These are phyloP conservation scores for Vulpes ferrilata DNA, from an alignment of 2,113 vertebrate species.

Conservation along the genomic window DNA sequence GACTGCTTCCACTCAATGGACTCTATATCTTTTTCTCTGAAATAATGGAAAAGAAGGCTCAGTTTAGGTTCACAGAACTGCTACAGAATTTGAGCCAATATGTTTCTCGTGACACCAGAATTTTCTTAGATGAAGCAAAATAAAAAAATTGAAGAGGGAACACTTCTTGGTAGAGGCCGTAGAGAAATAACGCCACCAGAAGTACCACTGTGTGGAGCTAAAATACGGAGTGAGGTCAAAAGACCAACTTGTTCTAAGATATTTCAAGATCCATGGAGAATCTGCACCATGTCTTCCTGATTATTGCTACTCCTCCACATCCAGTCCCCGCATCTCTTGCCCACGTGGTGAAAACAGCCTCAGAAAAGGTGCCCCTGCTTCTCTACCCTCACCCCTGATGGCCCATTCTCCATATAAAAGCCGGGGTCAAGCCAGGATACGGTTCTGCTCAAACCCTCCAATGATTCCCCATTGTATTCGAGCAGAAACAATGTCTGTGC, in stretches of 20 bases:
- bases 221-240: slow-evolving; percentile 16
- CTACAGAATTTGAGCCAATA: not conserved
- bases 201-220: not conserved
- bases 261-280: not conserved
- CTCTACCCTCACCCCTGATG: not conserved
- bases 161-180: slow-evolving; percentile 4
- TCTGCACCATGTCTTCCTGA: not conserved
- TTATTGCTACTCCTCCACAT: not conserved
- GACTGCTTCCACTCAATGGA: not conserved
- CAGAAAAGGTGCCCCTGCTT: not conserved
- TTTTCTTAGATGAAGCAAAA: not conserved
- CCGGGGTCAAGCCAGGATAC: not conserved
- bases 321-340: not conserved
- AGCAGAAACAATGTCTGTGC: not conserved
- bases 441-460: not conserved
- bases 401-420: not conserved
- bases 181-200: not conserved
- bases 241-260: not conserved
- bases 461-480: not conserved
- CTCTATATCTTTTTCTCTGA: not conserved
- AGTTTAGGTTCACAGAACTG: not conserved
- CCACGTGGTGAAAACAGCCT: not conserved
- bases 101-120: not conserved
- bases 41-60: slow-evolving; percentile 9
- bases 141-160: not conserved